Conservation (phyloP, 2,797 vertebrate genomes). For the Chiloscyllium punctatum region DNA sequence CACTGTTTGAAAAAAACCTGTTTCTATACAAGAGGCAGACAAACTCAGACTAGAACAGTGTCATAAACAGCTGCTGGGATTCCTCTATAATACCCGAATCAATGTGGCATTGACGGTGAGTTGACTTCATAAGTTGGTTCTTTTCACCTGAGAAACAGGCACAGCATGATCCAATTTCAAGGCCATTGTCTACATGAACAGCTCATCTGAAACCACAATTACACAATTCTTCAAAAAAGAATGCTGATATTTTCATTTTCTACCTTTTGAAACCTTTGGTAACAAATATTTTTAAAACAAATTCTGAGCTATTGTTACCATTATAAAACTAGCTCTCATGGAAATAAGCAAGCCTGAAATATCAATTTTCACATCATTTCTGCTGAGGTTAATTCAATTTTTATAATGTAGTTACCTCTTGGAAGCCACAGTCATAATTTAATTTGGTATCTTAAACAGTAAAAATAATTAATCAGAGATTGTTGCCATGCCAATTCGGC, state of each 20-base stretch:
- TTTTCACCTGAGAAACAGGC: background rate
- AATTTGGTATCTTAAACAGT: background rate
- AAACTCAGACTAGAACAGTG: background rate
- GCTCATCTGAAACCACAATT: background rate
- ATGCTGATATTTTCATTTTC: background rate
- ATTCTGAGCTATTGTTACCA: background rate
- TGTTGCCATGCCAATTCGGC: background rate
- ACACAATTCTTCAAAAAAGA: background rate
- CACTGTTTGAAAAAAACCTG: background rate
- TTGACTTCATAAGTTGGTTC: no score
- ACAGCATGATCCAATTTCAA: background rate
- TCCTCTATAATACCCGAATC: background rate
- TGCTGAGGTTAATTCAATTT: background rate
- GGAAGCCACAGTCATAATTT: constrained; percentile 7
- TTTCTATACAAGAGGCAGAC: background rate
- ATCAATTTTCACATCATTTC: background rate
- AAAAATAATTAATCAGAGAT: background rate
- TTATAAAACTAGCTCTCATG: background rate
- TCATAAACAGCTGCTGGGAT: background rate
- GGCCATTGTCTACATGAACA: background rate
- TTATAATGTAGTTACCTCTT: background rate
- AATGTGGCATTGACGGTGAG: background rate
- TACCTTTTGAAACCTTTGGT: background rate
- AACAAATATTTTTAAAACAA: background rate
- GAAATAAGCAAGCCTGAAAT: background rate